Base-by-base conservation (phyloP, 1,140 invertebrate species). In the Procambarus virginalis region DNA sequence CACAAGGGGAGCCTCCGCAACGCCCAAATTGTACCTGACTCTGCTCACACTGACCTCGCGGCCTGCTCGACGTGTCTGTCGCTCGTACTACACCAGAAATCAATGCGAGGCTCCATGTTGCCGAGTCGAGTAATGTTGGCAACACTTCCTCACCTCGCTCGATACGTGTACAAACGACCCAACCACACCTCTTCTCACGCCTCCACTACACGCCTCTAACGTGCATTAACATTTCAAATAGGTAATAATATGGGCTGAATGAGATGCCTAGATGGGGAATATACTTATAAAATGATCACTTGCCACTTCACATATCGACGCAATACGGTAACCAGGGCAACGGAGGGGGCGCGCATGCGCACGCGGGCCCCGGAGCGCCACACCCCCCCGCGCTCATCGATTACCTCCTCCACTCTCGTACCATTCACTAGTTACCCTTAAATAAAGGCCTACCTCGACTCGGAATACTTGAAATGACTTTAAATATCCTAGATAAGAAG, bases 71-170 rank as follows among this genome's bases (percentile, higher is more conserved):
- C 84, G 73, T 77, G 84, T 84, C 82, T 84, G 64, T 34, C 82
- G 14, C 10, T 85, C 84, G 84, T 85, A 85, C 34, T 85, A 85
- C 84, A 85, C 73, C 60, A 73, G 70, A 85, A 85, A 85, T 85
- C 84, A 85, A 85, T 85, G 84, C 77, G n/a, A 85, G 70, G 17
- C 73, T 46, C 75, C 48, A 46, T 77, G 73, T 73, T 85, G 84
- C 84, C 84, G 84, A 46, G 20, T n/a, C 48, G 70, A 76, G 45
- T 58, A 85, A 77, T 45, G 49, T 51, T 9, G 75, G 49, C 3
- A 85, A 58, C 77, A 22, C 55, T 48, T 20, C 12, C 12, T 6
- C 45, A 17, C 34, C 45, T 82, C 68, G 17, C 8, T 58, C 22
- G 34, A 14, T 20, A 58, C 1, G 14, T 22, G 22, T 9, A 22